Evolutionary conservation across 64 coral and sea anemone species (phyloP), one percentile per base, ranked within the genome.

Genomic region (Montipora foliosa): DNA sequence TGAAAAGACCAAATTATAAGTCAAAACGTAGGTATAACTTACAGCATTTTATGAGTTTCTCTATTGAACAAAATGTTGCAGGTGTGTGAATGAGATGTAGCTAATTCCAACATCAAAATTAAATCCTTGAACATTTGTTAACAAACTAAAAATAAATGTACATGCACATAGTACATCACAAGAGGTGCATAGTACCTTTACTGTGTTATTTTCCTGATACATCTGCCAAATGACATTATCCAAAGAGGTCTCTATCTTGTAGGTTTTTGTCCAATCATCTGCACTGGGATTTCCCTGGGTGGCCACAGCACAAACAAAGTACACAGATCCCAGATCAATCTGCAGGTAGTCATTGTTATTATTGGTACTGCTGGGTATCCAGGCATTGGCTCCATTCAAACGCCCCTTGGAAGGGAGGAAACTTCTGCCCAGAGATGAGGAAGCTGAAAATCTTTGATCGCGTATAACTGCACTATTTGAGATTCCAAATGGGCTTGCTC

Each of bases 261-360:
- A 76, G 5, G 24, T 76, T 44, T 37, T 76, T 76, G 74, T 76
- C 74, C 74, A 76, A 1, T 76, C 74, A 9, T 76, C 14, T 13
- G 25, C 25, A 4, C 4, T 44, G 12, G 74, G 74, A 76, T 76
- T 76, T 76, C 74, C 74, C 24, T 76, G 74, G 5, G 25, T 44
- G 7, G 74, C 74, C 37, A 76, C 74, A 12, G 21, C 74, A 44
- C 74, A 76, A 46, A 76, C 44, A 46, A 76, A 37, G 44, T 76
- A 76, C 20, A 45, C 74, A 45, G 44, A 76, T 46, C 24, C 10
- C 24, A 76, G 24, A 37, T 76, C 74, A 44, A 76, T 76, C 14
- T 76, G 74, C 24, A 76, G 74, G 74, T 76, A 76, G 37, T 76
- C 74, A 76, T 44, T 45, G 44, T 8, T 46, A 44, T 76, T 44